phyloP scores from a whole-genome alignment of 2,888 invertebrate species.

The Portevinia maculata region DNA sequence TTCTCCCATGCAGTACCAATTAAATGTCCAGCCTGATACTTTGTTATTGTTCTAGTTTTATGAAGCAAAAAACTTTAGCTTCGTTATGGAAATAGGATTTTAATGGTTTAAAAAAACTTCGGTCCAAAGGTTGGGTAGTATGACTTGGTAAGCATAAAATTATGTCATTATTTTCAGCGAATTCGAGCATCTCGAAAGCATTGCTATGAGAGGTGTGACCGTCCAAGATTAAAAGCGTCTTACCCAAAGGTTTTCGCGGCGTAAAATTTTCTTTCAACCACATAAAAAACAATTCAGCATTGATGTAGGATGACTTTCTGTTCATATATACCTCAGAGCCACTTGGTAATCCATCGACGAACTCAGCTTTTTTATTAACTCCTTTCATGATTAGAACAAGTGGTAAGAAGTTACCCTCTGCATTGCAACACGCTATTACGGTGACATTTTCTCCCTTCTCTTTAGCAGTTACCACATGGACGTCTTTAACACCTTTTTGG shows the following conservation, averaged over 20 bases:
- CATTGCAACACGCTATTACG: not conserved
- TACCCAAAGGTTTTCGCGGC: constrained; percentile 21
- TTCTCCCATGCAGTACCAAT: constrained; percentile 29
- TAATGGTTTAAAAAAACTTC: too few species aligned
- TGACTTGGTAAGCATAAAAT: too few species aligned
- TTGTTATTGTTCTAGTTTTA: constrained; percentile 2
- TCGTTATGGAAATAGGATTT: constrained; percentile 11
- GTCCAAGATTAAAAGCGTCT: constrained; percentile 11
- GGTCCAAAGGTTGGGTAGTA: too few species aligned
- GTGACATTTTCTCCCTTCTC: constrained; percentile 20
- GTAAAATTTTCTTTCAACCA: not conserved
- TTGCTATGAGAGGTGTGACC: constrained; percentile 1
- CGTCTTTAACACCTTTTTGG: constrained; percentile 13
- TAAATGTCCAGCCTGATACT: constrained; percentile 7
- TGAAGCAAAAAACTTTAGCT: not conserved
- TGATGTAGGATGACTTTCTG: constrained; percentile 14
- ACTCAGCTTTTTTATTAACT: constrained; percentile 21
- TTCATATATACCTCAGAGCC: constrained; percentile 23
- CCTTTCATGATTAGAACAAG: constrained; percentile 16
- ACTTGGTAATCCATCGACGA: constrained; percentile 28
- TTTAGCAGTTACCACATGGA: constrained; percentile 14
- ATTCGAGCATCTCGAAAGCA: not conserved
- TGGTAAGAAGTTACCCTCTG: too few species aligned
- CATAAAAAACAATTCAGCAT: constrained; percentile 15
- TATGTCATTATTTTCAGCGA: too few species aligned